A percentile compares a stretch with the other conserved stretches of the same genome.
Evolutionary conservation across 2,888 invertebrate species (phyloP).

Genomic region (Eumacrocentrus americanus): DNA sequence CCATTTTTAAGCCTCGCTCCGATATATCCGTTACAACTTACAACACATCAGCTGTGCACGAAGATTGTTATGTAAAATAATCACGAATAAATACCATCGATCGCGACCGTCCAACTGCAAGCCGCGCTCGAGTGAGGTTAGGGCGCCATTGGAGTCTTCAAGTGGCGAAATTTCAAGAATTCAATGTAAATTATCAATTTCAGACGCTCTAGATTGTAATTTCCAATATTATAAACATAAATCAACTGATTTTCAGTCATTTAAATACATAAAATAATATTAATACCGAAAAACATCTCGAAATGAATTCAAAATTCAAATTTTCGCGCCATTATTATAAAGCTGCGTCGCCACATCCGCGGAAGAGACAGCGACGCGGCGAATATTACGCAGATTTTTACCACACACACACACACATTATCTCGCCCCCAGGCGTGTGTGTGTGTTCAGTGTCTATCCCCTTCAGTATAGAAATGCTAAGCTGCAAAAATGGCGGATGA

Average conservation of each 20-base stretch:
- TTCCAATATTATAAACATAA: not conserved
- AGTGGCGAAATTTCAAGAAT: too few relatives aligned
- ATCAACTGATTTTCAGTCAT: not conserved
- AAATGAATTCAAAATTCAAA: not conserved
- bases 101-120: too few relatives aligned
- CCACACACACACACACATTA: too few relatives aligned
- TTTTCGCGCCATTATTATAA: not conserved
- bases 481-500: constrained; percentile 76
- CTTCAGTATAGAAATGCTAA: constrained; percentile 50
- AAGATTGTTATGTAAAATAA: not conserved
- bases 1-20: constrained; percentile 43
- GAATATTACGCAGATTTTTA: too few relatives aligned
- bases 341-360: not conserved
- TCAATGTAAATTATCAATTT: too few relatives aligned
- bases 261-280: not conserved
- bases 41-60: not conserved
- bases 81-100: not conserved
- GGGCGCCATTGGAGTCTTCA: too few relatives aligned
- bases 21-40: too few relatives aligned
- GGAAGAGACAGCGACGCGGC: not conserved
- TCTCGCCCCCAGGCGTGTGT: too few relatives aligned
- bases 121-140: too few relatives aligned
- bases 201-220: too few relatives aligned
- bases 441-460: too few relatives aligned
- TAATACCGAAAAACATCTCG: not conserved